Evolutionary conservation across 2,113 vertebrate genomes (phyloP).

Genomic region (Macaca mulatta): DNA sequence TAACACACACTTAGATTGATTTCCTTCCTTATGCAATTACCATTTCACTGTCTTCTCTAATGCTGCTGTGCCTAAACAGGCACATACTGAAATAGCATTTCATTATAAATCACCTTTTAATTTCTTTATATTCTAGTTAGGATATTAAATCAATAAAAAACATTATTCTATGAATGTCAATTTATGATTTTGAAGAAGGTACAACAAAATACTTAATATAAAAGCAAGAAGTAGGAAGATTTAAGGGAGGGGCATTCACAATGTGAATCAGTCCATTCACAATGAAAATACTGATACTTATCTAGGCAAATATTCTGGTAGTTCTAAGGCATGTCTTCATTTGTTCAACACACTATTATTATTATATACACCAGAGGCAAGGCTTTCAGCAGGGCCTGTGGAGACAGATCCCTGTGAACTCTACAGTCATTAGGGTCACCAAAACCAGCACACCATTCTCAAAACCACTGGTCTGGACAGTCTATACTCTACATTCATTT

Average conservation of each 20-base stretch:
- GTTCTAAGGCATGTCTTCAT: neutral
- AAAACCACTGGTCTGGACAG: neutral
- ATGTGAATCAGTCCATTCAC: neutral
- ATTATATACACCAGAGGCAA: neutral
- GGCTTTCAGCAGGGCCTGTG: neutral
- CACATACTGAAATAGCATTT: neutral
- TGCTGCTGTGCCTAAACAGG: neutral
- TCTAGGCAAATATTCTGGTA: neutral
- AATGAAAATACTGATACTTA: neutral
- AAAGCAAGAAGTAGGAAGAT: neutral
- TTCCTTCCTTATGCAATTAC: neutral
- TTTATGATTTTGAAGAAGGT: neutral
- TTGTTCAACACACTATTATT: conserved; percentile 1
- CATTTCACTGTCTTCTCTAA: neutral
- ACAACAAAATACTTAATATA: neutral
- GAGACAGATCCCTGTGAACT: neutral
- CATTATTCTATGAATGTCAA: conserved; percentile 4
- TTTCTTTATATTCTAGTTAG: neutral
- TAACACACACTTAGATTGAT: neutral
- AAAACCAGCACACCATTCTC: neutral
- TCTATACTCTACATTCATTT: neutral
- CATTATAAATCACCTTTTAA: neutral
- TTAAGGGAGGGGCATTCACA: neutral
- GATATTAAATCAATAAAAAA: neutral
- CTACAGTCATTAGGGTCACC: neutral